Evolutionary conservation across 2,888 invertebrate species (phyloP).

Genomic region (Corbicula japonica): DNA sequence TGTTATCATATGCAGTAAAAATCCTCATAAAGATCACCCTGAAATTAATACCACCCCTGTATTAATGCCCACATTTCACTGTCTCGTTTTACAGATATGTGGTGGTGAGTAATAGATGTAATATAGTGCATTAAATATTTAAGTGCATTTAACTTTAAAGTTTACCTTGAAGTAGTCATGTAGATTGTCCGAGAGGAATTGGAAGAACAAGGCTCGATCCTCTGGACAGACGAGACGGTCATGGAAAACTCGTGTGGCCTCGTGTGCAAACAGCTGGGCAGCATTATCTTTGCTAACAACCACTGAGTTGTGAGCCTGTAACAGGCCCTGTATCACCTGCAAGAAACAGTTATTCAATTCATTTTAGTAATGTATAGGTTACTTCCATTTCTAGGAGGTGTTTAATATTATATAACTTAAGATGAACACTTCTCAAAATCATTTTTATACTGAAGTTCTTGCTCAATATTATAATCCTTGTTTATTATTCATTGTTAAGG

Average conservation of each 20-base stretch:
- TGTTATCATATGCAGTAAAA: too few species aligned
- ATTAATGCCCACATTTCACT: not conserved
- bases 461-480: too few species aligned
- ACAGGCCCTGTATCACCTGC: conserved; percentile 85
- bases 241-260: conserved; percentile 85
- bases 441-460: too few species aligned
- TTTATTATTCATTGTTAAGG: too few species aligned
- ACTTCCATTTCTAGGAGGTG: too few species aligned
- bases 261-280: conserved; percentile 85
- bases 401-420: too few species aligned
- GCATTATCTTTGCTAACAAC: conserved; percentile 84
- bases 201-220: conserved; percentile 83
- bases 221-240: conserved; percentile 83
- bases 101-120: too few species aligned
- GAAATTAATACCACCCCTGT: too few species aligned
- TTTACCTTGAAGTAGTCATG: conserved; percentile 86
- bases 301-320: conserved; percentile 84
- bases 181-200: conserved; percentile 83
- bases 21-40: too few species aligned
- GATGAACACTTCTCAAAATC: too few species aligned
- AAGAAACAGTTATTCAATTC: conserved; percentile 13
- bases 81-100: not conserved
- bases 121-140: not conserved
- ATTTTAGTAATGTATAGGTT: too few species aligned
- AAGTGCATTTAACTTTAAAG: not conserved